phyloP scores from a whole-genome alignment of 2,888 invertebrate genomes.

The Clusia tigrina region DNA sequence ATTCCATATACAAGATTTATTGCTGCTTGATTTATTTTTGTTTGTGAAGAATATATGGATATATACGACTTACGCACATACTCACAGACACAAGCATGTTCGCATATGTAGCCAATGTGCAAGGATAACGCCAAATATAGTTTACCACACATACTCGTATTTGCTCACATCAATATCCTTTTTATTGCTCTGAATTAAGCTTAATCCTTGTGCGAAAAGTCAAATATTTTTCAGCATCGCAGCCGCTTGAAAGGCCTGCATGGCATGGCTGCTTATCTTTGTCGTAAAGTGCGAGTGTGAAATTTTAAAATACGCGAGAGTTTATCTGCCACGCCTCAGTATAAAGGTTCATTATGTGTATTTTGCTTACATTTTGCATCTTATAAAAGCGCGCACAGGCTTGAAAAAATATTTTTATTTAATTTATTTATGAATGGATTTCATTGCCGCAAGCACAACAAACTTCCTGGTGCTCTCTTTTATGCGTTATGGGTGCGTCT shows the following conservation, averaged over 20 bases:
- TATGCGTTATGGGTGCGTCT: conserved; percentile 5
- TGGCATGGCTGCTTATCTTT: neutral
- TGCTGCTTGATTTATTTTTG: conserved; percentile 58
- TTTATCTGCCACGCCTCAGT: neutral
- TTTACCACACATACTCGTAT: conserved; percentile 2
- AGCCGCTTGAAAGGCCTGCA: too few relatives aligned
- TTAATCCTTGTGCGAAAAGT: conserved; percentile 4
- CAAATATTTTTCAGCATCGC: neutral
- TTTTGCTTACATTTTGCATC: neutral
- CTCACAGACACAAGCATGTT: neutral
- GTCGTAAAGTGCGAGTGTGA: conserved; percentile 3
- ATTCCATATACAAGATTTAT: conserved; percentile 59
- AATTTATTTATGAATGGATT: conserved; percentile 58
- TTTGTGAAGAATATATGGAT: conserved; percentile 9
- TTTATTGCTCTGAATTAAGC: neutral
- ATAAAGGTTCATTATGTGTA: conserved; percentile 5
- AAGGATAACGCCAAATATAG: neutral
- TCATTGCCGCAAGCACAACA: neutral
- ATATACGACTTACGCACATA: neutral
- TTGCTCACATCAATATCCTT: neutral
- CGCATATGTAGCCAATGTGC: neutral
- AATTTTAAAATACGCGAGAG: neutral
- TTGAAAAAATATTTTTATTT: conserved; percentile 59
- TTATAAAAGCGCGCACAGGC: conserved; percentile 30
- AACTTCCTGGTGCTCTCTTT: too few relatives aligned